Conservation (phyloP, 1,140 invertebrate species). For the Ceratina calcarata region DNA sequence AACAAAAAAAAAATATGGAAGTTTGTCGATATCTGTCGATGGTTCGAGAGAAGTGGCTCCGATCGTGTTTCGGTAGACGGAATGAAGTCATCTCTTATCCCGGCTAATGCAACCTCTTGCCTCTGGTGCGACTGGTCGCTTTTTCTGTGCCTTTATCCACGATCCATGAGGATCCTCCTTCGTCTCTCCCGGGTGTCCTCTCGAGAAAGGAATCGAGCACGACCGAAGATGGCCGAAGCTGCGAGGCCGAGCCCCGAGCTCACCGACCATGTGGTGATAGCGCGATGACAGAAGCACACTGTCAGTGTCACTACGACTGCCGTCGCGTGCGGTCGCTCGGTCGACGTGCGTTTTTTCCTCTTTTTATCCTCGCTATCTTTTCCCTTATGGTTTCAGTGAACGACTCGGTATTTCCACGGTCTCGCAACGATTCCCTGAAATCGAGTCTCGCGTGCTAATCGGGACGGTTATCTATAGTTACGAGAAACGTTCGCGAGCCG, state of each 20-base stretch:
- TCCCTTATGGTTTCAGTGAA: conserved; percentile 40
- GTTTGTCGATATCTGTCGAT: neutral
- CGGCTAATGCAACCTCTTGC: conserved; percentile 32
- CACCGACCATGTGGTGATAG: conserved; percentile 69
- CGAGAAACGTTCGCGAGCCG: neutral
- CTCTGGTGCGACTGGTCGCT: neutral
- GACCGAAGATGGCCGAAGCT: conserved; percentile 47
- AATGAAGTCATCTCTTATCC: conserved; percentile 62
- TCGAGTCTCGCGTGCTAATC: neutral
- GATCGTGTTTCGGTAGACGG: conserved; percentile 28
- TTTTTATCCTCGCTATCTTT: conserved; percentile 49
- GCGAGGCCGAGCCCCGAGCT: conserved; percentile 26
- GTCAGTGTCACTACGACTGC: conserved; percentile 76
- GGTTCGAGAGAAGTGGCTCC: conserved; percentile 10
- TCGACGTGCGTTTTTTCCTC: conserved; percentile 16
- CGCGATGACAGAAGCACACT: conserved; percentile 69
- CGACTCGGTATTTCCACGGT: neutral
- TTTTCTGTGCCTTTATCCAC: conserved; percentile 1
- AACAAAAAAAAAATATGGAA: neutral
- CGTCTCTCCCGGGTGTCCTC: conserved; percentile 31
- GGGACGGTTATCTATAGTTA: neutral
- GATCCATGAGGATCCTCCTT: conserved; percentile 40
- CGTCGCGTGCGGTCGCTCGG: conserved; percentile 54
- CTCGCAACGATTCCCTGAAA: neutral
- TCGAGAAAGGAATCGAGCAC: conserved; percentile 50